Conservation (phyloP, 2,797 vertebrate species). For the Lagorchestes hirsutus region DNA sequence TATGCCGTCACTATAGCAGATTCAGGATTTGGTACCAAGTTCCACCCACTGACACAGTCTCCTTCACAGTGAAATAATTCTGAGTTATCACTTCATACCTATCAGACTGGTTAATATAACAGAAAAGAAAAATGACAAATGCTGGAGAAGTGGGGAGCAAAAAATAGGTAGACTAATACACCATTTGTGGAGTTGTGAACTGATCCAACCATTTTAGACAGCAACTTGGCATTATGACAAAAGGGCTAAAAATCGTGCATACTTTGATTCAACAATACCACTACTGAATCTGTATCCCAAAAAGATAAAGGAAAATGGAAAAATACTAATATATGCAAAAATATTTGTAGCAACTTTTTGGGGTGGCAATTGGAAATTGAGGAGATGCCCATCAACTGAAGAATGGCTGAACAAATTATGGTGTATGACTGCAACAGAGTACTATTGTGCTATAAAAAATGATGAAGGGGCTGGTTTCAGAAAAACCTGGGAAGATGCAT, state of each 20-base stretch:
- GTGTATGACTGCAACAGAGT: not conserved
- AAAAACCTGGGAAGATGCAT: not conserved
- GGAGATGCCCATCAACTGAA: not conserved
- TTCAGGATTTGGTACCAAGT: not conserved
- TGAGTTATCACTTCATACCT: not conserved
- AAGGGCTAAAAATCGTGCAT: too few species aligned
- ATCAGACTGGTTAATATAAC: not conserved
- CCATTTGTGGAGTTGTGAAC: too few species aligned
- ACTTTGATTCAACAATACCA: too few species aligned
- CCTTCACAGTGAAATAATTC: not conserved
- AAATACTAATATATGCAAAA: not conserved
- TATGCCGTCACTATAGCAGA: too few species aligned
- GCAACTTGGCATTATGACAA: too few species aligned
- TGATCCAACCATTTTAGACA: too few species aligned
- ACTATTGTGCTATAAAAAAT: not conserved
- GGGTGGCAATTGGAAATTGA: not conserved
- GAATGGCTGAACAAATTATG: not conserved
- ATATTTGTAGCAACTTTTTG: not conserved
- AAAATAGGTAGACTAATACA: not conserved
- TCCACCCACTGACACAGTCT: not conserved
- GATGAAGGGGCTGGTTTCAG: not conserved
- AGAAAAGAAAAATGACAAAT: not conserved
- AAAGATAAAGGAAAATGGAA: too few species aligned
- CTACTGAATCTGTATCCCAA: too few species aligned
- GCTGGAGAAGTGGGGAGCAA: not conserved